Conservation (phyloP, 2,888 invertebrate species). For the Drosophila koepferae region DNA sequence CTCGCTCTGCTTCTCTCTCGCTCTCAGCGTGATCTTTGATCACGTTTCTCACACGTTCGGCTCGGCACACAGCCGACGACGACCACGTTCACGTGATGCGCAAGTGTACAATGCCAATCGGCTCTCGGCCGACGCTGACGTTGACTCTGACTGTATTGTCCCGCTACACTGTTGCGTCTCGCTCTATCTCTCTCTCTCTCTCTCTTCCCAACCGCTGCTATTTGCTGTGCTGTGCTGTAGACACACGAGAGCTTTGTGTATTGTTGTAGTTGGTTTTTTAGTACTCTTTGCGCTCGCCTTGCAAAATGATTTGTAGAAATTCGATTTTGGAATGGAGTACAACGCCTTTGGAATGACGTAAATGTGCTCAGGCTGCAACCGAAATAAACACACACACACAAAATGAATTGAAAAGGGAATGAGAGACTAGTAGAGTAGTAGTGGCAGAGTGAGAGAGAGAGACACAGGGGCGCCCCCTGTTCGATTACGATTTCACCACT, state of each 20-base stretch:
- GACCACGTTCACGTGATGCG: slow-evolving; percentile 76
- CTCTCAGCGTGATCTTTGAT: slow-evolving; percentile 72
- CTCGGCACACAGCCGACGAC: slow-evolving; percentile 64
- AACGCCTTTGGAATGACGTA: slow-evolving; percentile 59
- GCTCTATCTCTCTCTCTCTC: background rate
- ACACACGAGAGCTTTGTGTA: slow-evolving; percentile 40
- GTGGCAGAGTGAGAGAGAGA: background rate
- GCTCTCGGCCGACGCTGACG: slow-evolving; percentile 40
- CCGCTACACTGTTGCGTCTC: background rate
- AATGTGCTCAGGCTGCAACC: slow-evolving; percentile 26
- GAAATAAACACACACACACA: slow-evolving; percentile 14
- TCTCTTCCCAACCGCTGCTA: background rate
- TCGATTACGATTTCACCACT: slow-evolving; percentile 63
- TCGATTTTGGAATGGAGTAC: slow-evolving; percentile 37
- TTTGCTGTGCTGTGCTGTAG: background rate
- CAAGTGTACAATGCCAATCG: slow-evolving; percentile 70
- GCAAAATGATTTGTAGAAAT: slow-evolving; percentile 63
- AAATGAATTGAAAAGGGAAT: background rate
- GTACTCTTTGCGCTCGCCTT: slow-evolving; percentile 35
- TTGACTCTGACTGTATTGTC: too few species aligned
- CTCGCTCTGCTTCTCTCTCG: slow-evolving; percentile 2
- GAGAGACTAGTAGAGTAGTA: background rate
- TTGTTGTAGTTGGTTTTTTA: slow-evolving; percentile 27
- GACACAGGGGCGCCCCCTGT: slow-evolving; percentile 9
- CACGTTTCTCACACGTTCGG: slow-evolving; percentile 80